phyloP scores from a whole-genome alignment of 2,888 invertebrate genomes.

The Physocephala rufipes region DNA sequence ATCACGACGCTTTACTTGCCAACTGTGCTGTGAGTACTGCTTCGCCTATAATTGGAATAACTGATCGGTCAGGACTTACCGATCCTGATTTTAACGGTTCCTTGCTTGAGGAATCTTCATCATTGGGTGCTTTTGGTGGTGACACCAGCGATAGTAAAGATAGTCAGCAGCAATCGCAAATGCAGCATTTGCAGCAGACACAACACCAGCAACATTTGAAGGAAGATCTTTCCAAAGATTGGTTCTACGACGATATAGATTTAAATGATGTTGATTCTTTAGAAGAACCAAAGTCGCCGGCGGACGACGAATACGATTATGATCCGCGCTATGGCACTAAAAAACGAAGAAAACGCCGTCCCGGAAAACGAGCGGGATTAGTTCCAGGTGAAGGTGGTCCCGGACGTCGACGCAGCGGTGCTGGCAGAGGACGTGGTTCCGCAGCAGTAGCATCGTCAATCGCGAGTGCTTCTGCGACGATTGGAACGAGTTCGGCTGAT shows the following conservation, averaged over 20 bases:
- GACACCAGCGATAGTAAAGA: constrained; percentile 79
- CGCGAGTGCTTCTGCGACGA: constrained; percentile 25
- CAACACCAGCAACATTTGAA: constrained; percentile 68
- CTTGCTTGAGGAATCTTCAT: constrained; percentile 64
- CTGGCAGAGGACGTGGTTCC: constrained; percentile 42
- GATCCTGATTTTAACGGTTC: constrained; percentile 64
- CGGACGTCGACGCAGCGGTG: constrained; percentile 56
- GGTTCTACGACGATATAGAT: constrained; percentile 90
- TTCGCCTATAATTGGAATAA: constrained; percentile 47
- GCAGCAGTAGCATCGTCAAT: constrained; percentile 19
- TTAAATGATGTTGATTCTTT: constrained; percentile 91
- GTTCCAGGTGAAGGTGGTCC: constrained; percentile 51
- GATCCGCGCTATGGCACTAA: constrained; percentile 69
- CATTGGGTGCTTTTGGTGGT: constrained; percentile 63
- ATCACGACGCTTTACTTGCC: constrained; percentile 58
- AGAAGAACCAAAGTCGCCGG: constrained; percentile 90
- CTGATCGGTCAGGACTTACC: constrained; percentile 18
- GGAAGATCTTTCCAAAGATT: constrained; percentile 82
- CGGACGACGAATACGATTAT: constrained; percentile 93
- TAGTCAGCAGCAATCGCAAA: constrained; percentile 75
- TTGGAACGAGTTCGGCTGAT: constrained; percentile 35
- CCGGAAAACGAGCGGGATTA: constrained; percentile 56
- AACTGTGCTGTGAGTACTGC: constrained; percentile 48
- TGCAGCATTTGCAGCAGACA: constrained; percentile 74
- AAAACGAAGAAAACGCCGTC: constrained; percentile 64